Evolutionary conservation across 2,888 invertebrate species (phyloP).

Genomic region (Dromius quadrimaculatus): DNA sequence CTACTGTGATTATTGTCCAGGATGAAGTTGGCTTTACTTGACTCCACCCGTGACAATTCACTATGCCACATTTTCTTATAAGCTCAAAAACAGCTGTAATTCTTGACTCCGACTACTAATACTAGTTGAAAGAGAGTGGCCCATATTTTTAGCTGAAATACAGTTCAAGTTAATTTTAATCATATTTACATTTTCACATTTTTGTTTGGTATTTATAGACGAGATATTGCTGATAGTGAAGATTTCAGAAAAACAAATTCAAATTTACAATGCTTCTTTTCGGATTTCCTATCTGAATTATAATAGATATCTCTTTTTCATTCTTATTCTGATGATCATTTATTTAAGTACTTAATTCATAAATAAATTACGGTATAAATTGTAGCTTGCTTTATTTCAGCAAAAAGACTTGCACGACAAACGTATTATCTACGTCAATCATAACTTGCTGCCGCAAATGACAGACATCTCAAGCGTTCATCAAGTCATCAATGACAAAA

Average conservation of each 20-base stretch:
- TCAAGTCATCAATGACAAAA: constrained; percentile 31
- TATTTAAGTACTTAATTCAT: constrained; percentile 11
- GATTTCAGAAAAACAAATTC: not conserved
- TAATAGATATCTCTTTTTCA: not conserved
- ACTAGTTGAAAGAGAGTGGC: no score
- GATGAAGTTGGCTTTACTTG: no score
- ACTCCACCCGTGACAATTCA: no score
- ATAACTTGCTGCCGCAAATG: constrained; percentile 11
- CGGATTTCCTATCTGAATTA: constrained; percentile 8
- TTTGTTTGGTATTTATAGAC: not conserved
- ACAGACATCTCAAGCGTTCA: constrained; percentile 14
- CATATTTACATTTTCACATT: no score
- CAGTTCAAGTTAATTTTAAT: no score
- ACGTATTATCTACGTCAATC: constrained; percentile 7
- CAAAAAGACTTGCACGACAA: constrained; percentile 4
- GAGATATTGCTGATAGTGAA: not conserved
- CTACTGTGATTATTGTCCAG: no score
- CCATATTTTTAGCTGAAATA: no score
- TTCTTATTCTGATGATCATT: constrained; percentile 28
- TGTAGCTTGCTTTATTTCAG: not conserved
- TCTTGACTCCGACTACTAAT: no score
- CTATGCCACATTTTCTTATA: no score
- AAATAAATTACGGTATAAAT: constrained; percentile 11
- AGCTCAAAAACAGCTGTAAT: no score
- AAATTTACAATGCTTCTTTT: no score